phyloP scores from a whole-genome alignment of 2,113 vertebrate genomes.

The Myiopsitta monachus region DNA sequence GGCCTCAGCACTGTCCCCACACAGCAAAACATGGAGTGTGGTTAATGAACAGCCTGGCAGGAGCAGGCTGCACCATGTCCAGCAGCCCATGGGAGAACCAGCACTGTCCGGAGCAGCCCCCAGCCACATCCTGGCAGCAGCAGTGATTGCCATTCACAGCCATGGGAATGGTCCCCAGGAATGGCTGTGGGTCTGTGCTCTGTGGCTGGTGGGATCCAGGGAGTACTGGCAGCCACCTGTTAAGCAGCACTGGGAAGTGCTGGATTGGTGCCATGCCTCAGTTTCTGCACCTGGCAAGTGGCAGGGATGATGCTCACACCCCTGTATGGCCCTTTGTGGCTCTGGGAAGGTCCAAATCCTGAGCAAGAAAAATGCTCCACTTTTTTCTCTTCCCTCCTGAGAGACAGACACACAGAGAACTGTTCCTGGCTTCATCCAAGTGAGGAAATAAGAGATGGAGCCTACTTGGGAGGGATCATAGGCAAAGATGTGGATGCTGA shows the following conservation, averaged over 20 bases:
- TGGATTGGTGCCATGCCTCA: not conserved
- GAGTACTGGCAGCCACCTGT: not conserved
- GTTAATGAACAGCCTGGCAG: slow-evolving; percentile 12
- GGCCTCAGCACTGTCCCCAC: not conserved
- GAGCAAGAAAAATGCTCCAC: not conserved
- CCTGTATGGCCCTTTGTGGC: rapidly evolving
- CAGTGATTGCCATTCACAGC: not conserved
- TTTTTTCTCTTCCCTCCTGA: not conserved
- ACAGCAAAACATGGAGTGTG: not conserved
- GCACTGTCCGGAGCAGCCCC: not conserved
- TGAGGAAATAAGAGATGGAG: not conserved
- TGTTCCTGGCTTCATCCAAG: not conserved
- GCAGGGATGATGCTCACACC: not conserved
- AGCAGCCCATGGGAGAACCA: not conserved
- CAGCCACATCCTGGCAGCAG: not conserved
- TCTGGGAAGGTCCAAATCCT: not conserved
- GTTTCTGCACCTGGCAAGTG: not conserved
- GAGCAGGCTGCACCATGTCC: not conserved
- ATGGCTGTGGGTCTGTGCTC: rapidly evolving
- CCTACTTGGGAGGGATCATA: not conserved
- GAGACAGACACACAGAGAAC: not conserved
- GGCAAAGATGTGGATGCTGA: not conserved
- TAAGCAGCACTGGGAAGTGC: not conserved
- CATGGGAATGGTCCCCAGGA: not conserved
- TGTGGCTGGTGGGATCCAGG: not conserved